These are phyloP conservation scores for Alfaro cultratus DNA, from an alignment of 2,797 vertebrate species.

Conservation along the genomic window DNA sequence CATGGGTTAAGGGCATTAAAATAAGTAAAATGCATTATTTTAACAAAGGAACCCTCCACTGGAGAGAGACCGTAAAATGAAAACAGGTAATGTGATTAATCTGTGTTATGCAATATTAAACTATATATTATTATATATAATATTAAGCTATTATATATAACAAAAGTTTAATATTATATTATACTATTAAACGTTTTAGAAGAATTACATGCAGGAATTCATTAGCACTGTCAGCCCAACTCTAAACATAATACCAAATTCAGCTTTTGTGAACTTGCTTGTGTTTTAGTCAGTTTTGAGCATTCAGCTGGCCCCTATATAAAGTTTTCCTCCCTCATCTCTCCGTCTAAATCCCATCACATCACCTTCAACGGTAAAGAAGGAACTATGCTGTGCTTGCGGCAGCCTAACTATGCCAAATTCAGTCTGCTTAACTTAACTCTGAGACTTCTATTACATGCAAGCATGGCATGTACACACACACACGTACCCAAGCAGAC, in stretches of 20 bases:
- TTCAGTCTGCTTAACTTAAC: slow-evolving; percentile 85
- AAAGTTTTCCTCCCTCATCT: slow-evolving; percentile 3
- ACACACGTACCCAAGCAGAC: slow-evolving; percentile 22
- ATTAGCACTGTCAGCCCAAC: too few species aligned
- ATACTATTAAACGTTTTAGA: too few species aligned
- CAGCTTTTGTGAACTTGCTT: slow-evolving; percentile 10
- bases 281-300: slow-evolving; percentile 21
- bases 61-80: too few species aligned
- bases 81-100: too few species aligned
- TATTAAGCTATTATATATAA: too few species aligned
- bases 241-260: neutral
- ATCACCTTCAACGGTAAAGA: slow-evolving; percentile 47
- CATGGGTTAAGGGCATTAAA: too few species aligned
- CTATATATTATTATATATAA: too few species aligned
- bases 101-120: too few species aligned
- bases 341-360: slow-evolving; percentile 32
- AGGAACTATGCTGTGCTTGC: slow-evolving; percentile 61
- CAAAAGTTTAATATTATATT: too few species aligned
- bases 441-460: slow-evolving; percentile 81
- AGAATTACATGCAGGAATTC: too few species aligned
- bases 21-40: too few species aligned
- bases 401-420: slow-evolving; percentile 78
- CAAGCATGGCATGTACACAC: slow-evolving; percentile 42
- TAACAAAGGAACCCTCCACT: too few species aligned
- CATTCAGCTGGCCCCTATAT: neutral